Base-by-base conservation (phyloP, 2,888 invertebrate species). In the Cheilosia variabilis region DNA sequence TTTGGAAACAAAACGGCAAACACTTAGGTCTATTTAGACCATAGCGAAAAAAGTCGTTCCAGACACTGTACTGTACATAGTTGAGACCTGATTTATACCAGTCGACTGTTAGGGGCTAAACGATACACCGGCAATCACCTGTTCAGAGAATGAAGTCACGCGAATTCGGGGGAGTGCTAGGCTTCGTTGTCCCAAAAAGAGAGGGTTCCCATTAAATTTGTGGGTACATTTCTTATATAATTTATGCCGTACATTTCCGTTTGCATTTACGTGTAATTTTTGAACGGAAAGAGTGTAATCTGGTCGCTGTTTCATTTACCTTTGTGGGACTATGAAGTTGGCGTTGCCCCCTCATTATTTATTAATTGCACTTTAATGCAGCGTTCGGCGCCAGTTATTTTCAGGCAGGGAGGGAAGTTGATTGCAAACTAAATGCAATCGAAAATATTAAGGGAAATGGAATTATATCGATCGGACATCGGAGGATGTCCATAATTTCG, bases 131-230 rank as follows among this genome's bases (percentile, higher is more conserved):
- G 63, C 53, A 73, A 63, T 55, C 45, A 43, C 55, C 73, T 47
- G 47, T 47, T 63, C 47, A 73, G 63, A 24, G 34, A 63, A 24
- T 37, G 9, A 19, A 45, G 72, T 43, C 73, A 73, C 73, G 73
- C 63, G 47, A 63, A 63, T 10, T 57, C 15, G 13, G 31, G 37
- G 13, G 27, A 24, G 17, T 45, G 17, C 22, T 17, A 45, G 43
- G 45, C 22, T 31, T 9, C 45, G 7, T 52, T 71, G 37, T 37
- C 24, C 10, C 5, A 37, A 69, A 60, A 37, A 13, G 24, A 41
- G n/a, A 50, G 17, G 34, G 31, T 47, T 22, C 22, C 58, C 24
- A 50, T 27, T 50, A 41, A 58, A 50, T 24, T 71, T 45, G 34
- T 47, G 47, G 47, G 58, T 50, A 27, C 17, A 50, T 10, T 50